Conservation (phyloP, 1,140 invertebrate species). For the Apis florea region DNA sequence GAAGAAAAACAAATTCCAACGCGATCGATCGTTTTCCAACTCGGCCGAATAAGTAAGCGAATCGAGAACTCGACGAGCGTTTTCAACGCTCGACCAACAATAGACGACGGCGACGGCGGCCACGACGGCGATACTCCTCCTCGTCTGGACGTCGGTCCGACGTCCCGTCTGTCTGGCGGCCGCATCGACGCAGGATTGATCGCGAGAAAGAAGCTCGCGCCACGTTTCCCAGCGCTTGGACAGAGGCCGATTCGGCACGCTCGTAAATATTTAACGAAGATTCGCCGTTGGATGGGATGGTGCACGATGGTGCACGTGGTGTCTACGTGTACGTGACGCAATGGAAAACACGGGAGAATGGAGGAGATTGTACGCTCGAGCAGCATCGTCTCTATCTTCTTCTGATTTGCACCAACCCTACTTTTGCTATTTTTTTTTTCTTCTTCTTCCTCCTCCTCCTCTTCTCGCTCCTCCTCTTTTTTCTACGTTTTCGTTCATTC, state of each 20-base stretch:
- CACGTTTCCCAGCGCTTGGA: background rate
- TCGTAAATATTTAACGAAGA: conserved; percentile 61
- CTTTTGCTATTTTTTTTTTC: background rate
- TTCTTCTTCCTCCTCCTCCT: background rate
- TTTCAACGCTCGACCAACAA: background rate
- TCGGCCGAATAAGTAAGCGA: background rate
- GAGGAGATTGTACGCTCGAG: background rate
- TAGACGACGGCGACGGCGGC: background rate
- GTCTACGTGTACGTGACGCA: background rate
- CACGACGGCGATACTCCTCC: conserved; percentile 5
- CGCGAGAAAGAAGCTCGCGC: conserved; percentile 1
- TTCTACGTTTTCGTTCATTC: background rate
- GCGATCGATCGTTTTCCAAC: too few relatives aligned
- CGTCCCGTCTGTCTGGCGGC: conserved; percentile 18
- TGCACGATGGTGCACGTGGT: background rate
- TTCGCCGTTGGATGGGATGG: conserved; percentile 32
- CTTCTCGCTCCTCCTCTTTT: background rate
- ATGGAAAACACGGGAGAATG: conserved; percentile 34
- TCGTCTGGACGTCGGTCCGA: conserved; percentile 20
- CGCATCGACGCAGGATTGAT: conserved; percentile 31
- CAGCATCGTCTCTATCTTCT: background rate
- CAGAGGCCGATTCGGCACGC: conserved; percentile 37
- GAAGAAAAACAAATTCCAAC: too few relatives aligned
- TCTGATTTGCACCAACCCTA: background rate
- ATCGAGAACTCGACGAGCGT: conserved; percentile 27